A percentile compares a stretch with the other conserved stretches of the same genome.
Evolutionary conservation across 2,113 vertebrate genomes (phyloP).

Genomic region (Pseudolaguvia tuberculata): DNA sequence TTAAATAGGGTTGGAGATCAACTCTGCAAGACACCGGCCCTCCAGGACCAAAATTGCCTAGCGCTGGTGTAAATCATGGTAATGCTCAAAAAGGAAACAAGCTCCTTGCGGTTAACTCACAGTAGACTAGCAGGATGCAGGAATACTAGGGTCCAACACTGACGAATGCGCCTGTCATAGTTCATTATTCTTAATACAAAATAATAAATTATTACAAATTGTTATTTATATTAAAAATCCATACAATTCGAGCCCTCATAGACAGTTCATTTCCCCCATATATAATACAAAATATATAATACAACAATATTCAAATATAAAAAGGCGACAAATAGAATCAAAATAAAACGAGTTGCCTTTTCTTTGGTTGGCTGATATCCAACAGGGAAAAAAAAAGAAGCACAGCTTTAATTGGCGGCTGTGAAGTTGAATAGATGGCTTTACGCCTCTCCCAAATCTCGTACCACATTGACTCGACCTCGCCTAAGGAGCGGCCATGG

Average conservation of each 20-base stretch:
- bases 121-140: constrained; percentile 34
- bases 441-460: constrained; percentile 87
- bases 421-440: constrained; percentile 71
- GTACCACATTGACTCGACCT: constrained; percentile 87
- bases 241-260: constrained; percentile 53
- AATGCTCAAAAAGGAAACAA: constrained; percentile 63
- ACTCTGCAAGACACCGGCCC: too few species aligned
- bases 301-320: constrained; percentile 52
- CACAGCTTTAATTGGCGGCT: constrained; percentile 60
- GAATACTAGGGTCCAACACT: constrained; percentile 77
- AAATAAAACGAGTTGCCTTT: constrained; percentile 41
- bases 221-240: constrained; percentile 80
- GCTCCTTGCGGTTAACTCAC: constrained; percentile 42
- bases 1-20: too few species aligned
- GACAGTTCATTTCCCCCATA: constrained; percentile 60
- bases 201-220: constrained; percentile 76
- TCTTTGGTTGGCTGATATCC: constrained; percentile 88
- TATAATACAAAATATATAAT: constrained; percentile 68
- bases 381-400: constrained; percentile 66
- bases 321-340: constrained; percentile 43
- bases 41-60: too few species aligned
- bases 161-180: constrained; percentile 63
- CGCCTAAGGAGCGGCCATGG: constrained; percentile 72
- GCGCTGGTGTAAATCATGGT: constrained; percentile 48
- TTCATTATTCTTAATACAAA: constrained; percentile 58